Conservation (phyloP, 2,888 invertebrate genomes). For the Brachylomia viminalis region DNA sequence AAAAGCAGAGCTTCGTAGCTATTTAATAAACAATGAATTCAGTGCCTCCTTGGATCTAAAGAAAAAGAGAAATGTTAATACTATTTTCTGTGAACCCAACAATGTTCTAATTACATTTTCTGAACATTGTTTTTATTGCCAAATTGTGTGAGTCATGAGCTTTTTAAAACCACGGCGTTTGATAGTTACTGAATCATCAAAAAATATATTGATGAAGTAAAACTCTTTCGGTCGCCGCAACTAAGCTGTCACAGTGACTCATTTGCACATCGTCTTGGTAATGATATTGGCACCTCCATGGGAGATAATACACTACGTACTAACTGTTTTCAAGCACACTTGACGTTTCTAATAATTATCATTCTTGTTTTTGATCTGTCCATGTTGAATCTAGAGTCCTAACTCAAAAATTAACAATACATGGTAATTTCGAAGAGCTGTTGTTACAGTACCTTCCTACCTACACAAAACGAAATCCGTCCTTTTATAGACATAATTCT, state of each 20-base stretch:
- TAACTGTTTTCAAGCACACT: slow-evolving; percentile 19
- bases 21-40: slow-evolving; percentile 6
- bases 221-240: not conserved
- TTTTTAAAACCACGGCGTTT: not conserved
- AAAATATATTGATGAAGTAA: not conserved
- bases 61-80: slow-evolving; percentile 16
- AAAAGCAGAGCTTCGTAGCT: not conserved
- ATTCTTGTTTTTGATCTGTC: not conserved
- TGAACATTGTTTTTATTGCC: slow-evolving; percentile 7
- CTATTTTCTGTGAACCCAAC: slow-evolving; percentile 25
- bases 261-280: not conserved
- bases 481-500: not conserved
- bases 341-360: not conserved
- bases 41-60: slow-evolving; percentile 26
- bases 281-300: slow-evolving; percentile 14
- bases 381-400: not conserved
- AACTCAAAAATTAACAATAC: not conserved
- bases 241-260: not conserved
- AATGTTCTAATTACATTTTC: slow-evolving; percentile 28
- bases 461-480: not conserved
- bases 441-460: not conserved
- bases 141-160: slow-evolving; percentile 5
- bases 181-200: not conserved
- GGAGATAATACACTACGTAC: not conserved
- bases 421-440: not conserved